phyloP scores from a whole-genome alignment of 2,888 invertebrate species.

The Antheraea assamensis region DNA sequence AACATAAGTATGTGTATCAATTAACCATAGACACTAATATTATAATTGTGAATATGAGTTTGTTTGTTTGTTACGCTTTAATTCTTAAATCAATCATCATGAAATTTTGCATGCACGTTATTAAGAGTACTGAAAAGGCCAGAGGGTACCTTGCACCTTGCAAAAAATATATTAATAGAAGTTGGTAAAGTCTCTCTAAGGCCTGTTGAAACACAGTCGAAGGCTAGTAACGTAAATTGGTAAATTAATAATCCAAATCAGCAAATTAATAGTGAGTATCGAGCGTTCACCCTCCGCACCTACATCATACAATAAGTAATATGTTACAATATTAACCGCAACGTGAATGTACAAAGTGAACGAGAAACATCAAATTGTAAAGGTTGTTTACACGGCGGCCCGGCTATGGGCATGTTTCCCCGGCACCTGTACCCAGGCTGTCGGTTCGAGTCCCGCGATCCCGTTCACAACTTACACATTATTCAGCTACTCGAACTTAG shows the following conservation, averaged over 20 bases:
- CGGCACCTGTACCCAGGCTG: background rate
- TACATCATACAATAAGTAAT: background rate
- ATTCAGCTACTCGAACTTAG: background rate
- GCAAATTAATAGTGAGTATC: background rate
- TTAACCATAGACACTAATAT: no score
- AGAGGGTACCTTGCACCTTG: no score
- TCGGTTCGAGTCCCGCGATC: background rate
- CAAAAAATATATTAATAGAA: no score
- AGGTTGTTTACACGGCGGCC: background rate
- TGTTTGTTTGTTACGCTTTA: no score
- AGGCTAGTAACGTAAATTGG: background rate
- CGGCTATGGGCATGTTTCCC: background rate
- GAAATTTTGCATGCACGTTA: no score
- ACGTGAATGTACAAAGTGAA: constrained; percentile 5
- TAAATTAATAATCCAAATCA: background rate
- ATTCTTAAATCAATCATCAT: no score
- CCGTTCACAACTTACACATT: constrained; percentile 7
- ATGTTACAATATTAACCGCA: background rate
- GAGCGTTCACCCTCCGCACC: background rate
- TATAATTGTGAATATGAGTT: no score
- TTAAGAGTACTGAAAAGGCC: no score
- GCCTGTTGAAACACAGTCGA: background rate
- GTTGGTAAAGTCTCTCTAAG: no score
- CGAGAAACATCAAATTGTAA: constrained; percentile 8
- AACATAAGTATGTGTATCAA: no score